Evolutionary conservation across 1,140 invertebrate genomes (phyloP).

Genomic region (Drosophila tsacasi): DNA sequence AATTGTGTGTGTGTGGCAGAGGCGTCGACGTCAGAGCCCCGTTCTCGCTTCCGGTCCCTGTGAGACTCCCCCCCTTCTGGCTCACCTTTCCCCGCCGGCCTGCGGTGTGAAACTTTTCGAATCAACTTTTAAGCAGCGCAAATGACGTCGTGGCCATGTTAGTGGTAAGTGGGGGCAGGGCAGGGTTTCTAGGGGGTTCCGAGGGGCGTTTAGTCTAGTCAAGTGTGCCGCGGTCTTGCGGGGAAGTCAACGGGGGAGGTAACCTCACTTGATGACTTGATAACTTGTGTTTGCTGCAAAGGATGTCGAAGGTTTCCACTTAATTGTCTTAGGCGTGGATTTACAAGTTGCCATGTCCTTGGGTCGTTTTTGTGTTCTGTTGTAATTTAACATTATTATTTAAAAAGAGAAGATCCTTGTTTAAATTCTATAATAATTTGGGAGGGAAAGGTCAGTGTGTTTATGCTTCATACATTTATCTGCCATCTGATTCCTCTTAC

Average conservation of each 20-base stretch:
- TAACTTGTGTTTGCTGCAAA: slow-evolving; percentile 60
- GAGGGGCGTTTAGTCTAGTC: slow-evolving; percentile 11
- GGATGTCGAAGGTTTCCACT: slow-evolving; percentile 10
- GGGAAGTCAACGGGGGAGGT: not conserved
- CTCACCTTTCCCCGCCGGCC: slow-evolving; percentile 19
- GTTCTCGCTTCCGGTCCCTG: slow-evolving; percentile 33
- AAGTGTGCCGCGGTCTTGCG: slow-evolving; percentile 22
- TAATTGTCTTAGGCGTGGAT: slow-evolving; percentile 5
- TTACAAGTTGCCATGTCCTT: not conserved
- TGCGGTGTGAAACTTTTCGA: slow-evolving; percentile 78
- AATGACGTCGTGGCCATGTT: slow-evolving; percentile 76
- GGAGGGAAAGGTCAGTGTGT: not conserved
- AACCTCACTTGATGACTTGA: slow-evolving; percentile 75
- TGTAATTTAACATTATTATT: not conserved
- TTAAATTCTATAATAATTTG: not conserved
- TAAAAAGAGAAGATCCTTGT: not conserved
- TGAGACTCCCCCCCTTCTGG: not conserved
- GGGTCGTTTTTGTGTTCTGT: not conserved
- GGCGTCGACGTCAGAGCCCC: slow-evolving; percentile 55
- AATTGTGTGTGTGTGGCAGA: slow-evolving; percentile 60
- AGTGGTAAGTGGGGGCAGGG: slow-evolving; percentile 8
- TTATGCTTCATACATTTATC: too few relatives aligned
- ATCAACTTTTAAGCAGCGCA: slow-evolving; percentile 82
- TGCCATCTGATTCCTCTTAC: not conserved
- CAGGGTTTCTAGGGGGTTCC: not conserved